A percentile compares a stretch with the other conserved stretches of the same genome.
Conservation (phyloP, 1,140 invertebrate genomes). For the Camponotus pennsylvanicus region DNA sequence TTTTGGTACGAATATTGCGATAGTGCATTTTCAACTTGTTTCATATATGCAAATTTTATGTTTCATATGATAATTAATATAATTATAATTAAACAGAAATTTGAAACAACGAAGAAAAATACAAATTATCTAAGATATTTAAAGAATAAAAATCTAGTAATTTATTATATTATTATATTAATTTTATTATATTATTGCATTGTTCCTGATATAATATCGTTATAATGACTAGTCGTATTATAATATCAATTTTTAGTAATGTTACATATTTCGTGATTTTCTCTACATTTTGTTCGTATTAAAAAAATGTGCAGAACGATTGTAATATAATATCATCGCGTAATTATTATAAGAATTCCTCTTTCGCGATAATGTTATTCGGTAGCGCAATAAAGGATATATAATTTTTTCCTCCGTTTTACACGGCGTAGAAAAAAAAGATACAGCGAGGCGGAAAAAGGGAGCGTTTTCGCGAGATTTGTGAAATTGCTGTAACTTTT, state of each 20-base stretch:
- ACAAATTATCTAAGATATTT: not conserved
- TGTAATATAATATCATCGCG: not conserved
- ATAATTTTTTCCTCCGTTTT: not conserved
- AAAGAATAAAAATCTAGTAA: too few species aligned
- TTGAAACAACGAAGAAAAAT: not conserved
- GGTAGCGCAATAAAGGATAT: slow-evolving; percentile 11
- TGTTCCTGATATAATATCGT: not conserved
- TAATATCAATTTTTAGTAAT: not conserved
- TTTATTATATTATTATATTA: not conserved
- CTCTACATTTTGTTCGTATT: not conserved
- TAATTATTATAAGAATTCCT: slow-evolving; percentile 18
- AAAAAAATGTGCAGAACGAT: not conserved
- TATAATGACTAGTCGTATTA: slow-evolving; percentile 6
- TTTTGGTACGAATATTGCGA: not conserved
- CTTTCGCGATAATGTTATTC: not conserved
- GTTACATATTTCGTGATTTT: not conserved
- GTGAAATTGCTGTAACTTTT: slow-evolving; percentile 61
- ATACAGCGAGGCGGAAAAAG: slow-evolving; percentile 8
- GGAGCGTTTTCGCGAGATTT: slow-evolving; percentile 40
- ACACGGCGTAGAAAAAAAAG: not conserved
- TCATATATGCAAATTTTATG: not conserved
- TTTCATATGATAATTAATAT: too few species aligned
- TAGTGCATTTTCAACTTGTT: not conserved
- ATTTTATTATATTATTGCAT: slow-evolving; percentile 3
- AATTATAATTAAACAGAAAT: not conserved